Conservation (phyloP, 2,113 vertebrate species). For the Otus sunia region DNA sequence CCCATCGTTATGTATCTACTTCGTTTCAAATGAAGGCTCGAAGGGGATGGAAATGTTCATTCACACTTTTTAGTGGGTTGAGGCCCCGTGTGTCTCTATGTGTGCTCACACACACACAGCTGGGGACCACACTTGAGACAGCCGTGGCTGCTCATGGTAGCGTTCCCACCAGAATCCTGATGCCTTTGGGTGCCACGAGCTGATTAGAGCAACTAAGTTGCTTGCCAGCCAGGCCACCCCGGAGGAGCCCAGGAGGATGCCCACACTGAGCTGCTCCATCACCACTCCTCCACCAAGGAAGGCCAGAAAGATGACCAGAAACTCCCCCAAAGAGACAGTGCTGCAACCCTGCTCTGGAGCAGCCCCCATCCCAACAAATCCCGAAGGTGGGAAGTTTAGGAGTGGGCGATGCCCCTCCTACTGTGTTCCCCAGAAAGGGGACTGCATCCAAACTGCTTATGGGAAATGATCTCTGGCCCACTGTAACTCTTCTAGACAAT, state of each 20-base stretch:
- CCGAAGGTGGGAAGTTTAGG: background rate
- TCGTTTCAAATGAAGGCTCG: background rate
- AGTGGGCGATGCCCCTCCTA: background rate
- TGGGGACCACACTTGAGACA: background rate
- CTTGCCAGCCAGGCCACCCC: background rate
- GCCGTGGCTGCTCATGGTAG: accelerated
- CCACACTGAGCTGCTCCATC: background rate
- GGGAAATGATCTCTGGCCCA: background rate
- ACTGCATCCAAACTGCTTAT: background rate
- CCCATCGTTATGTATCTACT: background rate
- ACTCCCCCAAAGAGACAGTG: background rate
- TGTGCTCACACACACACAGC: background rate
- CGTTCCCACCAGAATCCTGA: background rate
- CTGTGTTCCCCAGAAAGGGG: background rate
- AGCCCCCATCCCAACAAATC: background rate
- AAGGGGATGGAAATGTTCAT: background rate
- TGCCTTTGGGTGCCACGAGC: background rate
- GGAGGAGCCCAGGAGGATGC: background rate
- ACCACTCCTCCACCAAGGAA: background rate
- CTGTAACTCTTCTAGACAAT: background rate
- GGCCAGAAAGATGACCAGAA: background rate
- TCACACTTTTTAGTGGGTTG: background rate
- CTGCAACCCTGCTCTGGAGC: background rate
- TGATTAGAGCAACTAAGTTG: background rate
- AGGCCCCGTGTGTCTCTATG: background rate